phyloP scores from a whole-genome alignment of 2,797 vertebrate species.

The Acrossocheilus fasciatus region DNA sequence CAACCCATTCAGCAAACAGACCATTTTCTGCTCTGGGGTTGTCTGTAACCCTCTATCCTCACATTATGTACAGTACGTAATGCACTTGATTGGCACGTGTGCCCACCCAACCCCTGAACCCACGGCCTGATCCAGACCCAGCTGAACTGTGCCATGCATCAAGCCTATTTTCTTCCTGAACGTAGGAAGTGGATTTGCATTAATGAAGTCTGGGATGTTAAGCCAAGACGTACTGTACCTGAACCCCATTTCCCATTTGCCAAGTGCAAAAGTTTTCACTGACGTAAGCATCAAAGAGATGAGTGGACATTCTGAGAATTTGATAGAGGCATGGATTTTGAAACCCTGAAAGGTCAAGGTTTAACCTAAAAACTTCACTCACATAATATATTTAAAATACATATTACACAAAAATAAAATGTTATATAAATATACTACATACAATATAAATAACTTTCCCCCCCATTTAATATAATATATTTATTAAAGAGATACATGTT shows the following conservation, averaged over 20 bases:
- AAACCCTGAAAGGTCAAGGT: not conserved
- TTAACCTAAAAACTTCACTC: not conserved
- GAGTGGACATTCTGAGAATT: not conserved
- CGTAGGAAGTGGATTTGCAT: constrained; percentile 75
- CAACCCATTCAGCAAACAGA: constrained; percentile 13
- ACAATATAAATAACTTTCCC: not conserved
- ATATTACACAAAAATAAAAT: not conserved
- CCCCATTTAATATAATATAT: not conserved
- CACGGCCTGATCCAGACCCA: constrained; percentile 62
- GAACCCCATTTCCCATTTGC: constrained; percentile 58
- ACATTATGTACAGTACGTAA: constrained; percentile 22
- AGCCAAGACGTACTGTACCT: constrained; percentile 67
- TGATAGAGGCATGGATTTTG: not conserved
- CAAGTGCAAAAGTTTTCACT: constrained; percentile 69
- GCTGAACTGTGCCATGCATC: constrained; percentile 51
- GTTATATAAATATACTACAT: no score
- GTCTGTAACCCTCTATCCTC: constrained; percentile 19
- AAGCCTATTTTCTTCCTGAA: constrained; percentile 68
- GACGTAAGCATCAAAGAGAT: constrained; percentile 67
- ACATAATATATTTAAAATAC: not conserved
- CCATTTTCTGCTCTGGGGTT: constrained; percentile 48
- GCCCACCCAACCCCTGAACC: constrained; percentile 43
- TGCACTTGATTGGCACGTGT: constrained; percentile 14
- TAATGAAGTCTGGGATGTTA: constrained; percentile 71
- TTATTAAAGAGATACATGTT: not conserved